phyloP scores from a whole-genome alignment of 1,140 invertebrate genomes.

The Coptotermes formosanus region DNA sequence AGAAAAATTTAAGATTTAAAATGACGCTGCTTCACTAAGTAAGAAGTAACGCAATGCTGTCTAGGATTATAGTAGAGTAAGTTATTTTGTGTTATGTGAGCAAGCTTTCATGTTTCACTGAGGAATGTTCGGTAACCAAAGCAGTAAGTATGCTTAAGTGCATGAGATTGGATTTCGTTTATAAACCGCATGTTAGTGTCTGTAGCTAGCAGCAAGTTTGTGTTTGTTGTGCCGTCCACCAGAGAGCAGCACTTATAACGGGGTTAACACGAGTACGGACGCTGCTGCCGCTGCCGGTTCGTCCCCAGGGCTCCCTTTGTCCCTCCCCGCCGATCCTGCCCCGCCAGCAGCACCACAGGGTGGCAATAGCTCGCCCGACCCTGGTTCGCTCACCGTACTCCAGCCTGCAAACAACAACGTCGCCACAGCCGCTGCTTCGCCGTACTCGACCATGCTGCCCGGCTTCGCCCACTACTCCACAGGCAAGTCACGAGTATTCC shows the following conservation, averaged over 20 bases:
- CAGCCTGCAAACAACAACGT: slow-evolving; percentile 57
- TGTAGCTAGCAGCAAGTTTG: slow-evolving; percentile 6
- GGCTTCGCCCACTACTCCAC: slow-evolving; percentile 70
- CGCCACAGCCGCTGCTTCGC: slow-evolving; percentile 48
- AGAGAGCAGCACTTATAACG: slow-evolving; percentile 38
- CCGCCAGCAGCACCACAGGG: slow-evolving; percentile 45
- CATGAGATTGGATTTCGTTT: slow-evolving; percentile 4
- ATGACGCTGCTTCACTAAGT: too few relatives aligned
- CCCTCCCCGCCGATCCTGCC: slow-evolving; percentile 57
- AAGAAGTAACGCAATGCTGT: too few relatives aligned
- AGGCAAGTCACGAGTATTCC: slow-evolving; percentile 57
- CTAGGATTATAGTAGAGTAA: too few relatives aligned
- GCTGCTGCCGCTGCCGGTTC: slow-evolving; percentile 47
- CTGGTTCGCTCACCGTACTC: slow-evolving; percentile 46
- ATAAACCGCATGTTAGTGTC: not conserved
- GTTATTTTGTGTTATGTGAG: too few relatives aligned
- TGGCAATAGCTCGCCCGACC: slow-evolving; percentile 42
- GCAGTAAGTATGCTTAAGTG: too few relatives aligned
- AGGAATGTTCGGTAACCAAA: too few relatives aligned
- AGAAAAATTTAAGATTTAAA: too few relatives aligned
- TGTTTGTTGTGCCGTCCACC: slow-evolving; percentile 39
- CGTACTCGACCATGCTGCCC: slow-evolving; percentile 65
- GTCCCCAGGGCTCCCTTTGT: slow-evolving; percentile 52
- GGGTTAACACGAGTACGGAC: slow-evolving; percentile 33
- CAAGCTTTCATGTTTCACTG: too few relatives aligned